Percentiles rank a stretch among this genome's conserved stretches.
Evolutionary conservation across 1,140 invertebrate species (phyloP).

Genomic region (Helicoverpa zea): DNA sequence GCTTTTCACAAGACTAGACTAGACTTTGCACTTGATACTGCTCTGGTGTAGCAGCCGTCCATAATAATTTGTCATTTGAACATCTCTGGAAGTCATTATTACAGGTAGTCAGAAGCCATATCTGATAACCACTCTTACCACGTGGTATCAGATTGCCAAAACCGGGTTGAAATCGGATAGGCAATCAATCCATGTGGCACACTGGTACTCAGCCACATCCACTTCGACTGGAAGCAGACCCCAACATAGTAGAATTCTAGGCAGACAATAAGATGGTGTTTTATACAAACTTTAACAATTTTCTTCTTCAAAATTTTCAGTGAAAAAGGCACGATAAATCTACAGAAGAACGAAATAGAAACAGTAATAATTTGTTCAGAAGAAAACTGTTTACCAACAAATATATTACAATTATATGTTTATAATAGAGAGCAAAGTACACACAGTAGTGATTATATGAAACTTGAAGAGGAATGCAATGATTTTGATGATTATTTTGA

Average conservation of each 20-base stretch:
- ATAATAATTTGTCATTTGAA: not conserved
- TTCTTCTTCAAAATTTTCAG: constrained; percentile 62
- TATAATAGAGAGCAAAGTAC: constrained; percentile 53
- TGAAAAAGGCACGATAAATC: constrained; percentile 71
- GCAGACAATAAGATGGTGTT: not conserved
- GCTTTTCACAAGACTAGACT: too few relatives aligned
- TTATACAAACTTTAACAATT: not conserved
- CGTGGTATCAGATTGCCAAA: too few relatives aligned
- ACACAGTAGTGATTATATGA: constrained; percentile 47
- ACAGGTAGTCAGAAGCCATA: too few relatives aligned
- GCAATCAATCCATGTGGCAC: too few relatives aligned
- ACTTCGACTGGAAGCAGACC: too few relatives aligned
- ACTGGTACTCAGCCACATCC: too few relatives aligned
- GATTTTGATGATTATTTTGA: constrained; percentile 39
- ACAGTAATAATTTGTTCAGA: constrained; percentile 68
- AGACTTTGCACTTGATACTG: too few relatives aligned
- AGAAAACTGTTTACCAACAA: constrained; percentile 60
- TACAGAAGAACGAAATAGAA: constrained; percentile 70
- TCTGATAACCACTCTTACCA: too few relatives aligned
- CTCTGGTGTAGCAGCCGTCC: too few relatives aligned
- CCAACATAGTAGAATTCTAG: not conserved
- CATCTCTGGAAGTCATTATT: not conserved
- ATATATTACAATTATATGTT: constrained; percentile 46
- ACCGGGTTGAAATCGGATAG: too few relatives aligned
- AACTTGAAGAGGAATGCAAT: constrained; percentile 56